Base-by-base conservation (phyloP, 2,113 vertebrate genomes). In the Ctenomys sociabilis region DNA sequence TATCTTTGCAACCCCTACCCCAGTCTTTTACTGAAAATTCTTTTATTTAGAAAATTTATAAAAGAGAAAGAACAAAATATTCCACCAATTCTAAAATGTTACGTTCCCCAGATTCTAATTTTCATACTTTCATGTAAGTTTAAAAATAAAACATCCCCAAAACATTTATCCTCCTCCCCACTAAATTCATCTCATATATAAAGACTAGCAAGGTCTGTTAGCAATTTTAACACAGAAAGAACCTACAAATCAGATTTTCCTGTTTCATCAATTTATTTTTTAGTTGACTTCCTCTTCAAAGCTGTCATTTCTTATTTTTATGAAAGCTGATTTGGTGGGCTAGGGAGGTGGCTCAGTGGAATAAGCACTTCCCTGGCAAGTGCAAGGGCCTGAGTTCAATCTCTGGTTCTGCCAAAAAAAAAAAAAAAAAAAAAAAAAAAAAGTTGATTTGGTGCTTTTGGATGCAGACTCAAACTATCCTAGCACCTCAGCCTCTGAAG, bases 11-110 rank as follows among this genome's bases (percentile, higher is more conserved):
- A 95, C 7, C 63, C 26, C 40, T n/a, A n/a, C n/a, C 35, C 32
- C 9, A 78, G 63, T 49, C 22, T 52, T 86, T 88, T 80, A 93
- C 72, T 90, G 43, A 88, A 95, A 89, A 37, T 68, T 96, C 4
- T n/a, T 75, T 68, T 85, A 24, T 61, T 70, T 73, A 64, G 28
- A 95, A 91, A 88, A 70, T 32, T 30, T 91, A 35, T 22, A 68
- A 63, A 85, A 89, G 7, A 28, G 49, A 59, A 91, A 81, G 24
- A 88, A 26, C 4, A 91, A 16, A 90, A 91, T 52, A 86, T 45
- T 14, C 16, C 10, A 73, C n/a, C 72, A 83, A 24, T 88, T 59
- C 17, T 91, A 81, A 88, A 88, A 89, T 81, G 40, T 45, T 32
- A 78, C n/a, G 77, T 82, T 30, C 68, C 68, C 84, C 1, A 75